Base-by-base conservation (phyloP, 2,797 vertebrate species). In the Diglossa cyanea region DNA sequence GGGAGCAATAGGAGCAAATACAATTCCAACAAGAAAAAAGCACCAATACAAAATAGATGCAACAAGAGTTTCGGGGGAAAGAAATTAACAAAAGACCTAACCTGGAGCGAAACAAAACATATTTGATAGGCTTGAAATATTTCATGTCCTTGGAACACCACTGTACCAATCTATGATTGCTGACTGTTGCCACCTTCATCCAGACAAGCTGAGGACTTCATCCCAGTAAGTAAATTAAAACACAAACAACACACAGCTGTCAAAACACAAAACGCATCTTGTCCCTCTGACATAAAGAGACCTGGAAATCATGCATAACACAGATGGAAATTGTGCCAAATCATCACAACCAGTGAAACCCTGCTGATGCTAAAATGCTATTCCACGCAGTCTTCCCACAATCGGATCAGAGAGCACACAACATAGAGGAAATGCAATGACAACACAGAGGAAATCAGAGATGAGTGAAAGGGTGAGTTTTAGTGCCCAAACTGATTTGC, bases 11-110 rank as follows among this genome's bases (percentile, higher is more conserved):
- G 70, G 73, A 88, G 31, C 68, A 81, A 93, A 91, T 61, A 87
- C n/a, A 82, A 70, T 68, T 81, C 66, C 94, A 71, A 89, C 68
- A 79, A 65, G 84, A 30, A 78, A 92, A 92, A 74, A 66, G 77
- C 33, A 81, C 37, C 75, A 91, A 75, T 3, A 11, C 78, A 77
- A 94, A 93, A 74, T 61, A 58, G 39, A 45, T 28, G 47, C 7
- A 18, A 19, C 37, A 74, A 78, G 13, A 83, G 61, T 62, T 68
- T 65, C 44, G 26, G 10, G 14, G 33, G 50, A 65, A 90, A 66
- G 14, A 18, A 84, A 62, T 63, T 39, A 78, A 58, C 47, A 61
- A 11, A 73, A 66, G 39, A 66, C 16, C 14, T 63, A 88, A 84
- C 40, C 51, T 79, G 20, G 37, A 82, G 58, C 31, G 50, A 63